Conservation (phyloP, 2,888 invertebrate species). For the Amiota communis region DNA sequence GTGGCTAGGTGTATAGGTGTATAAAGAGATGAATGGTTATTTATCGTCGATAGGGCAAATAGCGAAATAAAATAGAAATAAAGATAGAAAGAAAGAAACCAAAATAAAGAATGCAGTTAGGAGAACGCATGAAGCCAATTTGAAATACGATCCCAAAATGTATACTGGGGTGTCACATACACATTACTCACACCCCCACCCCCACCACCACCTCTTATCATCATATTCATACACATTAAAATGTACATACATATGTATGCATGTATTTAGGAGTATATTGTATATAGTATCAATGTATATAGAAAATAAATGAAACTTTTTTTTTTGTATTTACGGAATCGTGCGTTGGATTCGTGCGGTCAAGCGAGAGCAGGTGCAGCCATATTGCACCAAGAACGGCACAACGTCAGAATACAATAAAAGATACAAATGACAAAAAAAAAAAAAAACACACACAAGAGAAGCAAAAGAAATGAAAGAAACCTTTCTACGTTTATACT, state of each 20-base stretch:
- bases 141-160: conserved; percentile 64
- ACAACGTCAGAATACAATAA: neutral
- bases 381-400: neutral
- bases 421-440: neutral
- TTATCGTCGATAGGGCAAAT: neutral
- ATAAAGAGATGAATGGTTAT: neutral
- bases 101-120: neutral
- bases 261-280: conserved; percentile 27
- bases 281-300: conserved; percentile 1
- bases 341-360: neutral
- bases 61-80: neutral
- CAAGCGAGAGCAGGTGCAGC: conserved; percentile 18
- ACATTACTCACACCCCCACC: conserved; percentile 2
- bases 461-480: conserved; percentile 17
- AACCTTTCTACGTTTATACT: conserved; percentile 33
- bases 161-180: conserved; percentile 13
- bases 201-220: too few species aligned
- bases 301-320: conserved; percentile 34
- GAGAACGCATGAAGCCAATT: conserved; percentile 51
- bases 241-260: conserved; percentile 12
- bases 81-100: neutral
- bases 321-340: too few species aligned
- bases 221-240: too few species aligned
- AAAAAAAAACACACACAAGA: neutral
- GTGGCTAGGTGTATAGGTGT: neutral